Conservation (phyloP, 2,797 vertebrate species). For the Malacoctenus gilli region DNA sequence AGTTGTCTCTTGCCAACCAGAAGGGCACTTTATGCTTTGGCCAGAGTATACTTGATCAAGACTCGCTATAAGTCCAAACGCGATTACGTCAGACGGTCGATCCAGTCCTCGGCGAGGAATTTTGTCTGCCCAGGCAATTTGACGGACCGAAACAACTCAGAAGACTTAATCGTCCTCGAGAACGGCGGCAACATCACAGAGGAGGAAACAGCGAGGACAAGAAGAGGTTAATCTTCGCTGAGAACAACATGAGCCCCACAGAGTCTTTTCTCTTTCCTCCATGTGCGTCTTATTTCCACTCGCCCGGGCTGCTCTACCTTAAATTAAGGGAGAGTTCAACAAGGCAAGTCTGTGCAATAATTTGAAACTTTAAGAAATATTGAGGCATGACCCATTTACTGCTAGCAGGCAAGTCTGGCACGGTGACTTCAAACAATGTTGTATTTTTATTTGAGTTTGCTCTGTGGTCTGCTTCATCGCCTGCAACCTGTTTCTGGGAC, state of each 20-base stretch:
- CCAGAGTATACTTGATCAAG: no score
- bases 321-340: constrained; percentile 64
- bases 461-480: constrained; percentile 50
- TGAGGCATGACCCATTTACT: constrained; percentile 72
- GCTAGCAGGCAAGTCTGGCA: constrained; percentile 38
- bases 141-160: no score
- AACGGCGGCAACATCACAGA: background rate
- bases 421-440: constrained; percentile 66
- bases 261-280: constrained; percentile 16
- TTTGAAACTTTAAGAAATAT: constrained; percentile 74
- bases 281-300: constrained; percentile 34
- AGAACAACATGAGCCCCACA: constrained; percentile 34
- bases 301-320: constrained; percentile 49
- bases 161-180: no score
- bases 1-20: no score
- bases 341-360: constrained; percentile 71
- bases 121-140: no score
- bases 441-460: constrained; percentile 56
- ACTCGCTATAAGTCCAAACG: no score
- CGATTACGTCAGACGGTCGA: no score
- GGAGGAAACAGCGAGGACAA: constrained; percentile 3
- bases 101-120: no score
- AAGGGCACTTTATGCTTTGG: no score
- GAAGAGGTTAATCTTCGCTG: constrained; percentile 16
- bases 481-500: constrained; percentile 63